Base-by-base conservation (phyloP, 2,888 invertebrate genomes). In the Epicampocera succincta region DNA sequence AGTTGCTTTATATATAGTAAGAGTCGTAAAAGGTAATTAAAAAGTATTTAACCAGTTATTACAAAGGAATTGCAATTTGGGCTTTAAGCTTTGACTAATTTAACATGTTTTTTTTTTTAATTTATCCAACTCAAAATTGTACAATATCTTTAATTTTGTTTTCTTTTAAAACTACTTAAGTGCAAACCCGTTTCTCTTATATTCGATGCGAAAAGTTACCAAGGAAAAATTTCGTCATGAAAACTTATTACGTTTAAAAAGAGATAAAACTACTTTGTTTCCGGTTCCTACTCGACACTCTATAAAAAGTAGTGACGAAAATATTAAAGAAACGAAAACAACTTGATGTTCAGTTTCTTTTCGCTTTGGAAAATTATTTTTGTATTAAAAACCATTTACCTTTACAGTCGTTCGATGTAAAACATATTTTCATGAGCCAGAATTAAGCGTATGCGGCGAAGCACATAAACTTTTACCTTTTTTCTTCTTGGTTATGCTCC, bases 401-500 rank as follows among this genome's bases (percentile, higher is more conserved):
- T 25, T 15, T 50, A 50, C 50, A 15, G 6, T 38, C 11, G 13
- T 3, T 15, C 19, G n/a, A 38, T 5, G 25, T 3, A 13, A 15
- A 33, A 15, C 3, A 33, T 9, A 33, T 33, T 33, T 33, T 33
- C 8, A 33, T 33, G 33, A 5, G 13, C n/a, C 11, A 40, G 40
- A 48, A 40, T 50, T 38, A 63, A 60, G 54, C 65, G 38, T 48
- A 65, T 65, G 73, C 46, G 21, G 11, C 12, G 25, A 21, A 40
- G 17, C 15, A 42, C 29, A 69, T 6, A 42, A 72, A 71, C 54
- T 5, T 25, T 25, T 25, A 5, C 25, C 42, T 29, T 29, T 33
- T 54, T 38, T 52, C 33, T 38, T 40, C 19, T 17, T 19, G 33
- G 5, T 1, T 33, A 8, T 5, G 33, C 3, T 3, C 44, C 17